A percentile compares a stretch with the other conserved stretches of the same genome.
Evolutionary conservation across 1,140 invertebrate species (phyloP).

Genomic region (Aphelenchoides fujianensis): DNA sequence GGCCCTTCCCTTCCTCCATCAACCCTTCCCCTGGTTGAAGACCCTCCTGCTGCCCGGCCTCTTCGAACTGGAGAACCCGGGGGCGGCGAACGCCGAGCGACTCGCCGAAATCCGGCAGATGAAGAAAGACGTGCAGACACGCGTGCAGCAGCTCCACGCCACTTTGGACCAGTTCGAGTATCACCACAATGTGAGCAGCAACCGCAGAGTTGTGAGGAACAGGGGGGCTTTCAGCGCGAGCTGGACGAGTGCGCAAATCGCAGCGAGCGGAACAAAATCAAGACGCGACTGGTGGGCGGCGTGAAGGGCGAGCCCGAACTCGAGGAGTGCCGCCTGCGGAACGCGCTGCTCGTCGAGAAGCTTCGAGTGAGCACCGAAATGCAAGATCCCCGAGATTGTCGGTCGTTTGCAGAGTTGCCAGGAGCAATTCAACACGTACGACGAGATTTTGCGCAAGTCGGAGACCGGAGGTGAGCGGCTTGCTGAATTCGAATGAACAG

Average conservation of each 20-base stretch:
- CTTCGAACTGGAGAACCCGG: conserved; percentile 9
- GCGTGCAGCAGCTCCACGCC: background rate
- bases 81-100: background rate
- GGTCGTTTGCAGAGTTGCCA: background rate
- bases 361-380: conserved; percentile 2
- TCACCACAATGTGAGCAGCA: conserved; percentile 15
- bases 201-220: background rate
- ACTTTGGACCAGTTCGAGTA: conserved; percentile 20
- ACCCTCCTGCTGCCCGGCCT: background rate
- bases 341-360: conserved; percentile 20
- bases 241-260: conserved; percentile 19
- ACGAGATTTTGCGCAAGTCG: background rate
- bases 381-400: background rate
- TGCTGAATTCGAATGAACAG: background rate
- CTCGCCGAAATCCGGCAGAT: conserved; percentile 18
- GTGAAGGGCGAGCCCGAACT: background rate
- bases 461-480: background rate
- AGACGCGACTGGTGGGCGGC: background rate
- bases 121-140: background rate
- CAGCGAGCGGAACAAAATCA: conserved; percentile 1
- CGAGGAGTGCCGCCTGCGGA: conserved; percentile 26
- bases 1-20: background rate
- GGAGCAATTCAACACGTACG: background rate
- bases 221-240: conserved; percentile 13
- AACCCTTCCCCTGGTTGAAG: background rate